phyloP scores from a whole-genome alignment of 2,113 vertebrate species.

The Polypterus bichir region DNA sequence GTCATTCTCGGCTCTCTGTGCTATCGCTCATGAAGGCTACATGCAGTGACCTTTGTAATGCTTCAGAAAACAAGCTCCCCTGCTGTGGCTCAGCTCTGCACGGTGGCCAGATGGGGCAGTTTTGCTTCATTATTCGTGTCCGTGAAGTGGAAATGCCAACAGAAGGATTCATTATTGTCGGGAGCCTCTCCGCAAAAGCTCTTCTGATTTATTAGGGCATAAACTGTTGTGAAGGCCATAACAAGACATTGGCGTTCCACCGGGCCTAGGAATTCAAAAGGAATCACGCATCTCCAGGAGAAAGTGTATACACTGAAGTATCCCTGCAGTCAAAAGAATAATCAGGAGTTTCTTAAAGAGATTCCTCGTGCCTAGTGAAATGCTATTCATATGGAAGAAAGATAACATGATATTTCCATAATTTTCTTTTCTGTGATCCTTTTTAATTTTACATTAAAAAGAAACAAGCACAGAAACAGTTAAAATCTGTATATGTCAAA shows the following conservation, averaged over 20 bases:
- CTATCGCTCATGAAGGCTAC: constrained; percentile 37
- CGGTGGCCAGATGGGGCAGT: constrained; percentile 63
- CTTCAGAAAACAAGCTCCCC: constrained; percentile 38
- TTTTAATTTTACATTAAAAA: too few species aligned
- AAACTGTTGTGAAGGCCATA: constrained; percentile 51
- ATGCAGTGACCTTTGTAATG: constrained; percentile 50
- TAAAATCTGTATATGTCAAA: too few species aligned
- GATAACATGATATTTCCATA: too few species aligned
- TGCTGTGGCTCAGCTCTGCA: constrained; percentile 39
- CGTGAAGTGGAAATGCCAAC: constrained; percentile 59
- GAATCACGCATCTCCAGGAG: constrained; percentile 52
- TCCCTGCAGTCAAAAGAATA: too few species aligned
- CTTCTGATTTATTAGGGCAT: constrained; percentile 65
- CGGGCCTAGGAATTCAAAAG: constrained; percentile 52
- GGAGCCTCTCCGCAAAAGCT: constrained; percentile 48
- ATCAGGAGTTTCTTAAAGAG: too few species aligned
- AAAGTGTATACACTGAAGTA: too few species aligned
- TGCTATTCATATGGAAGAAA: too few species aligned
- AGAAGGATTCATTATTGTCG: constrained; percentile 58
- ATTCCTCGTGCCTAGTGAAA: too few species aligned
- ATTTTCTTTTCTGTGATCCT: too few species aligned
- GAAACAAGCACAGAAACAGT: too few species aligned
- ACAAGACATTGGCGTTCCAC: constrained; percentile 56
- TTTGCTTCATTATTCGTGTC: constrained; percentile 61
- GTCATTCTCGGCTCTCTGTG: constrained; percentile 43